phyloP scores from a whole-genome alignment of 2,888 invertebrate genomes.

The Dermolepida albohirtum region DNA sequence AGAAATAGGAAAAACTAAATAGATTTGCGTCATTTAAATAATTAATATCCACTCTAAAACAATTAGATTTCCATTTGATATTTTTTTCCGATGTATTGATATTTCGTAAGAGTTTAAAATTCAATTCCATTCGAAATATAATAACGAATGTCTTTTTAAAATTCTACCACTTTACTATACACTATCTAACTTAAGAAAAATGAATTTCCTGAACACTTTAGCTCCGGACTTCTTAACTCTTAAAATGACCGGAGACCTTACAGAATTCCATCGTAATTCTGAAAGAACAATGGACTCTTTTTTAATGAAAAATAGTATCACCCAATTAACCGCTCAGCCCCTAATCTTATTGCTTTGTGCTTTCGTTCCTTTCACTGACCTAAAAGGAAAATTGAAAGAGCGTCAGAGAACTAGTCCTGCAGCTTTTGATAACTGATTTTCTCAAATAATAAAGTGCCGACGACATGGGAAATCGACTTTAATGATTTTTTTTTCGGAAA shows the following conservation, averaged over 20 bases:
- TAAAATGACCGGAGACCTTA: background rate
- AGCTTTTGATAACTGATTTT: conserved; percentile 34
- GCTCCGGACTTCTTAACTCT: too few species aligned
- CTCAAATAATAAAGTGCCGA: conserved; percentile 29
- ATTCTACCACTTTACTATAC: too few species aligned
- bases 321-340: conserved; percentile 33
- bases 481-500: background rate
- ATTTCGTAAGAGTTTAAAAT: too few species aligned
- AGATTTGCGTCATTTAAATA: too few species aligned
- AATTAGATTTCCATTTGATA: too few species aligned
- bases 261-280: background rate
- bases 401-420: conserved; percentile 1
- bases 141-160: too few species aligned
- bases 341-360: conserved; percentile 35
- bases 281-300: conserved; percentile 29
- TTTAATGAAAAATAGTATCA: conserved; percentile 38
- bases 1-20: too few species aligned
- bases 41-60: too few species aligned
- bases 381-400: conserved; percentile 27
- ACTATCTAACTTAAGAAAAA: too few species aligned
- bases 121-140: too few species aligned
- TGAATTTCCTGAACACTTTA: too few species aligned
- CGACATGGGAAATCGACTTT: conserved; percentile 24
- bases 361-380: conserved; percentile 22
- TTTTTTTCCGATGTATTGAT: too few species aligned